phyloP scores from a whole-genome alignment of 2,797 vertebrate species.

The Sebastes vulpes region DNA sequence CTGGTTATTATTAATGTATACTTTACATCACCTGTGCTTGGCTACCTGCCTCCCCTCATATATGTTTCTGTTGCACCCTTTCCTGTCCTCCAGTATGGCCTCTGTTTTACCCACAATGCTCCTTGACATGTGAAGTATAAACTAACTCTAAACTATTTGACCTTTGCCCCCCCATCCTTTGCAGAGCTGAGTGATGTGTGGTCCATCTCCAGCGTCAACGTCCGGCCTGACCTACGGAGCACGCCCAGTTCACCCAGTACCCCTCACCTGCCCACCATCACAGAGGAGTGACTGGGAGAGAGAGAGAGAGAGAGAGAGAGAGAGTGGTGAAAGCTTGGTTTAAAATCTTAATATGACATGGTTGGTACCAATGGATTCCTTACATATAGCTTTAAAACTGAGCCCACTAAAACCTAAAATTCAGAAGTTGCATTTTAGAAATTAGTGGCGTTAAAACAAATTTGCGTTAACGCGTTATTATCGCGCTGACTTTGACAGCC shows the following conservation, averaged over 20 bases:
- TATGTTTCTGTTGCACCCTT: neutral
- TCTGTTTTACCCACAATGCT: neutral
- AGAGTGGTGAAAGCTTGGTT: neutral
- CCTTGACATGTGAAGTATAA: neutral
- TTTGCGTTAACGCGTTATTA: too few relatives aligned
- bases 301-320: neutral
- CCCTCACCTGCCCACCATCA: conserved; percentile 82
- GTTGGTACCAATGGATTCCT: too few relatives aligned
- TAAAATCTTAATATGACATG: neutral
- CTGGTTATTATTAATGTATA: neutral
- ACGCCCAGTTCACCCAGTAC: conserved; percentile 55
- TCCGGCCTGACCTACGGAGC: conserved; percentile 68
- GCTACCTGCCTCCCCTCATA: neutral
- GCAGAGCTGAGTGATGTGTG: conserved; percentile 87
- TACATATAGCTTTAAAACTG: too few relatives aligned
- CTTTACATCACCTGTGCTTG: neutral
- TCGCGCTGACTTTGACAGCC: too few relatives aligned
- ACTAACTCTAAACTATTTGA: conserved; percentile 17
- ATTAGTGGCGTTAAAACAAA: too few relatives aligned
- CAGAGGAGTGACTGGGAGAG: conserved; percentile 72
- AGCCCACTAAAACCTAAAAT: too few relatives aligned
- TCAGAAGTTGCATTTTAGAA: too few relatives aligned
- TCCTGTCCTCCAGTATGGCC: neutral
- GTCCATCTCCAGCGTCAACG: conserved; percentile 83
- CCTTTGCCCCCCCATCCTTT: conserved; percentile 3